A percentile compares a stretch with the other conserved stretches of the same genome.
These are phyloP conservation scores for Tethea ocularis DNA, from an alignment of 2,888 invertebrate genomes.

Conservation along the genomic window DNA sequence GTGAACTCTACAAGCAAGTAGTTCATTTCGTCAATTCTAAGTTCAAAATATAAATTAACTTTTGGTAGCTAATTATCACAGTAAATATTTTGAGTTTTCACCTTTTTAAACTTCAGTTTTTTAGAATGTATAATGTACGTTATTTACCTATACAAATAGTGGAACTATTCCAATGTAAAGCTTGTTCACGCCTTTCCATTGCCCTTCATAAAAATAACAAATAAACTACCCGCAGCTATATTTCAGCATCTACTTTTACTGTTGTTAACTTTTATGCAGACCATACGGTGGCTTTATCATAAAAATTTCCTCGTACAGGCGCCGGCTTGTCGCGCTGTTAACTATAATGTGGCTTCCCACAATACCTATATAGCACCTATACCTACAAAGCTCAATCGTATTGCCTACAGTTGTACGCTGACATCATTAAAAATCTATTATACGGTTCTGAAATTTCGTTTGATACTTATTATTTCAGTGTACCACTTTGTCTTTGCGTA, in stretches of 20 bases:
- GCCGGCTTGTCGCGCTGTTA: conserved; percentile 64
- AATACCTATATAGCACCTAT: conserved; percentile 27
- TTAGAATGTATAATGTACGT: no score
- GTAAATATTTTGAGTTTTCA: no score
- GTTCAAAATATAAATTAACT: no score
- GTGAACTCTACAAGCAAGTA: no score
- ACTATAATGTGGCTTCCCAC: conserved; percentile 48
- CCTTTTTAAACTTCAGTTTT: no score
- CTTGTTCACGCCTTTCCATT: conserved; percentile 15
- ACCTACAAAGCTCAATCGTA: conserved; percentile 9
- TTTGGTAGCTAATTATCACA: no score
- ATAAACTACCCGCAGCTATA: conserved; percentile 28
- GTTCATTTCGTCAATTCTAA: no score
- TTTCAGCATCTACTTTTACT: conserved; percentile 31
- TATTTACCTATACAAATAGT: no score
- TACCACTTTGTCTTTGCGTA: no score
- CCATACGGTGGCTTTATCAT: conserved; percentile 44
- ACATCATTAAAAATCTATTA: not conserved
- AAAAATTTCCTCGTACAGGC: conserved; percentile 55
- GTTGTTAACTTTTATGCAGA: conserved; percentile 48
- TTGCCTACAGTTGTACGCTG: conserved; percentile 6
- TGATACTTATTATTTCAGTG: not conserved
- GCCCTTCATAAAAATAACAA: conserved; percentile 24
- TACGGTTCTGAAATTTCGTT: not conserved
- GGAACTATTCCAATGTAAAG: no score